Conservation (phyloP, 2,888 invertebrate genomes). For the Hipparchia semele region DNA sequence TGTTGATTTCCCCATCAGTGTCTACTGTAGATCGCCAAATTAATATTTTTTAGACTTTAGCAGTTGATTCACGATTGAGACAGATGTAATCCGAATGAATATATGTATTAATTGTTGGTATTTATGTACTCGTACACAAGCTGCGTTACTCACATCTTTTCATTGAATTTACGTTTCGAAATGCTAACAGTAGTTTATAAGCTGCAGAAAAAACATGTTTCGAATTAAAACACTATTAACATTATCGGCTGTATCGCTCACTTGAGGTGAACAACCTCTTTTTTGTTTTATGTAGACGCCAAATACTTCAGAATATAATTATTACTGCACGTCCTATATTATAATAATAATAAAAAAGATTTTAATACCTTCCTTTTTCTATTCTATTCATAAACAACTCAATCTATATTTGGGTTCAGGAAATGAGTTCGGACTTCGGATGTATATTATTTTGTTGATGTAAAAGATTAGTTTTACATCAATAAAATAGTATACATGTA, state of each 20-base stretch:
- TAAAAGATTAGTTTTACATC: background rate
- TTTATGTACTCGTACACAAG: background rate
- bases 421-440: slow-evolving; percentile 14
- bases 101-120: background rate
- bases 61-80: background rate
- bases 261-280: slow-evolving; percentile 37
- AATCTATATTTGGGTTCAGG: slow-evolving; percentile 18
- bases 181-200: slow-evolving; percentile 11
- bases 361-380: slow-evolving; percentile 18
- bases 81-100: background rate
- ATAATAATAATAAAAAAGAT: slow-evolving; percentile 30
- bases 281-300: slow-evolving; percentile 38
- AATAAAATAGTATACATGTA: no score
- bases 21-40: no score
- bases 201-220: slow-evolving; percentile 31
- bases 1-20: background rate
- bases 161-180: slow-evolving; percentile 16
- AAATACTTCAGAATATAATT: slow-evolving; percentile 33
- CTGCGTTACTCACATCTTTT: slow-evolving; percentile 13
- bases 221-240: slow-evolving; percentile 35
- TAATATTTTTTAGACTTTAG: no score
- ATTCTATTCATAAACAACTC: slow-evolving; percentile 19
- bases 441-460: slow-evolving; percentile 13
- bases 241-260: slow-evolving; percentile 39
- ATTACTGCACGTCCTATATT: slow-evolving; percentile 35